phyloP scores from a whole-genome alignment of 2,113 vertebrate species.

The Nansenia antarctica region DNA sequence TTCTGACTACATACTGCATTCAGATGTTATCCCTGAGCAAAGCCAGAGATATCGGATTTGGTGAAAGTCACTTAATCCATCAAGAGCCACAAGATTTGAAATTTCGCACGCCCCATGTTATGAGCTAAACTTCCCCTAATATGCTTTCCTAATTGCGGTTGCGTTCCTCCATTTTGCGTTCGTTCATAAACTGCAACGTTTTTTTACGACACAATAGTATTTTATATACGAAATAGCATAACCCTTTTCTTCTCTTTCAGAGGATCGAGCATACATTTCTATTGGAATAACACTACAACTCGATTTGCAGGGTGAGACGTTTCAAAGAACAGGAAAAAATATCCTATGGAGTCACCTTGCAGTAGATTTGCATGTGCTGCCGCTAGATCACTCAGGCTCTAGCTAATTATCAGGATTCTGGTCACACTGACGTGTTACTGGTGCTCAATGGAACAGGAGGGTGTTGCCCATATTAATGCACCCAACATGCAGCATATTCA shows the following conservation, averaged over 20 bases:
- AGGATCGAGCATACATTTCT: neutral
- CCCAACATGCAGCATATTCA: neutral
- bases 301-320: neutral
- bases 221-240: neutral
- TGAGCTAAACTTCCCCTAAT: neutral
- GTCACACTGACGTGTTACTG: neutral
- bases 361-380: neutral
- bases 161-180: neutral
- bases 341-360: neutral
- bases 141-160: conserved; percentile 4
- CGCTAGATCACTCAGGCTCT: neutral
- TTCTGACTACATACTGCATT: conserved; percentile 46
- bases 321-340: neutral
- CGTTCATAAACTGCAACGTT: neutral
- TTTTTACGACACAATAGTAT: neutral
- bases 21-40: neutral
- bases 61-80: conserved; percentile 10
- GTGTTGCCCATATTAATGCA: conserved; percentile 3
- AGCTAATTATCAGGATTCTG: conserved; percentile 9
- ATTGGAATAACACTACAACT: neutral
- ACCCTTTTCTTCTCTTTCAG: neutral
- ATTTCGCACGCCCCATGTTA: conserved; percentile 4
- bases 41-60: conserved; percentile 3
- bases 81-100: conserved; percentile 4
- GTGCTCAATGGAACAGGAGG: neutral